Base-by-base conservation (phyloP, 2,113 vertebrate species). In the Spheniscus mendiculus region DNA sequence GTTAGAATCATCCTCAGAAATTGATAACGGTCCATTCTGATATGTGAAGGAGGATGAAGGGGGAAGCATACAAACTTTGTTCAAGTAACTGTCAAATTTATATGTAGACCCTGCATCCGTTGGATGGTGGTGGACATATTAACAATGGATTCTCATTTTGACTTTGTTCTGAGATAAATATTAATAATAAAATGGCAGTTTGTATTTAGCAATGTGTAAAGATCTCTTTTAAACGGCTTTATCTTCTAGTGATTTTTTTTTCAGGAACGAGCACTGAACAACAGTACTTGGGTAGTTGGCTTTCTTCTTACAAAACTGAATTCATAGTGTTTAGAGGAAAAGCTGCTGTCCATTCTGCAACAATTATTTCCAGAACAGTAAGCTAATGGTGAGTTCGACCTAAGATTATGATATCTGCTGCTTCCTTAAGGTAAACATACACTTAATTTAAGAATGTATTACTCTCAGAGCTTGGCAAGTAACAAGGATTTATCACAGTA, bases 271-370 rank as follows among this genome's bases (percentile, higher is more conserved):
- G 8, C 45, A 52, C 47, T 58, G 38, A 63, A 45, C 18, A 4
- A 38, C 44, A 38, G 11, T 55, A 56, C 13, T 70, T 0, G 0
- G 2, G 15, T 47, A 38, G 26, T 2, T n/a, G 17, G 2, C 44
- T 62, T 26, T 55, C 25, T 42, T 69, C 55, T 81, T 63, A 69
- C n/a, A 87, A 72, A 63, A 59, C 10, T 59, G 36, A 78, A 42
- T 78, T 90, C 20, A 6, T 61, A 50, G 11, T 18, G 34, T 61
- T 84, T 55, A 45, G 29, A 65, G 38, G 32, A 81, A 40, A 87
- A 77, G 27, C 69, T 84, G 21, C n/a, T 42, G 67, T 13, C 53
- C 3, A 2, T 81, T 92, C 26, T 84, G 69, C 19, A 69, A 34
- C 29, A 73, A 5, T 50, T 82, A 55, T 73, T 90, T 90, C 44